A percentile compares a stretch with the other conserved stretches of the same genome.
Conservation (phyloP, 2,113 vertebrate genomes). For the Chiloscyllium plagiosum region DNA sequence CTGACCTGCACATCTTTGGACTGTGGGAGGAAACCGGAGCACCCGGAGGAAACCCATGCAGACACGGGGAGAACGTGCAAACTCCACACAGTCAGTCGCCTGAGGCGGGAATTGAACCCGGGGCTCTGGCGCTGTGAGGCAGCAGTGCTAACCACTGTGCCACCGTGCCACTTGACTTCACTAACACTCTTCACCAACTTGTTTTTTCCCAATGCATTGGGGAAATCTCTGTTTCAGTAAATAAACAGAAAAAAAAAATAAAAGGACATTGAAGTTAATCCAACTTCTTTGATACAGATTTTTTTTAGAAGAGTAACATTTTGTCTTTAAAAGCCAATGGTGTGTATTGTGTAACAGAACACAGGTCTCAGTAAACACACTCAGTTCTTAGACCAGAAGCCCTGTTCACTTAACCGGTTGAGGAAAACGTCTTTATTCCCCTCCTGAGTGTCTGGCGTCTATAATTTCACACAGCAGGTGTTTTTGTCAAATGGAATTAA, state of each 20-base stretch:
- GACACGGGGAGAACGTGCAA: too few relatives aligned
- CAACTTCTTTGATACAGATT: not conserved
- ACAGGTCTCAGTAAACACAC: not conserved
- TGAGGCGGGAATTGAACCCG: too few relatives aligned
- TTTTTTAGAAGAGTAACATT: not conserved
- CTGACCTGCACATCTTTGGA: too few relatives aligned
- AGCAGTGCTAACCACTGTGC: too few relatives aligned
- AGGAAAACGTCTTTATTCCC: not conserved
- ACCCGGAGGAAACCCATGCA: too few relatives aligned
- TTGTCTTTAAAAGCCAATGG: not conserved
- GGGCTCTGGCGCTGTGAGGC: too few relatives aligned
- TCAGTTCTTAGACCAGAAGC: not conserved
- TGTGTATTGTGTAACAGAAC: not conserved
- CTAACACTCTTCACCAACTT: not conserved
- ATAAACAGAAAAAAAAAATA: not conserved
- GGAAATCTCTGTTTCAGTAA: not conserved
- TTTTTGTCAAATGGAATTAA: conserved; percentile 2
- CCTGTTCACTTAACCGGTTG: not conserved
- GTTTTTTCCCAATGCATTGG: not conserved
- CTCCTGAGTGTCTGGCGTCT: not conserved
- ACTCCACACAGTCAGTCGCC: too few relatives aligned
- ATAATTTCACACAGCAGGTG: not conserved
- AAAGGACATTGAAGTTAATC: not conserved
- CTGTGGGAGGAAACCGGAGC: too few relatives aligned
- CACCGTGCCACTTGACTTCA: not conserved